Base-by-base conservation (phyloP, 2,888 invertebrate species). In the Drosophila quinaria region DNA sequence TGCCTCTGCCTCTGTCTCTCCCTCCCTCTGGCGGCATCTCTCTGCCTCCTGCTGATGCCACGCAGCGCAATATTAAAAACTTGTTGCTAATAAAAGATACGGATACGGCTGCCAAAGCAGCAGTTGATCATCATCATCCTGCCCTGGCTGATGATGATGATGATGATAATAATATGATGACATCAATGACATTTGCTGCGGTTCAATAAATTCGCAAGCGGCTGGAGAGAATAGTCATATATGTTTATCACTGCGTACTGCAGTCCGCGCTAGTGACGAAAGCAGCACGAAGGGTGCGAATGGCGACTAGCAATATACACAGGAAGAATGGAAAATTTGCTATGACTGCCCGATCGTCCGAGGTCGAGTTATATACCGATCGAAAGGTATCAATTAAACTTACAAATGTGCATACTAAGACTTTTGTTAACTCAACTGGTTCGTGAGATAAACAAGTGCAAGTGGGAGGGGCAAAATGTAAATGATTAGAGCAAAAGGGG, bases 141-240 rank as follows among this genome's bases (percentile, higher is more conserved):
- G 29, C 29, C 8, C 29, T 29, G 29, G 29, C 1, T 58, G 64
- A 51, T 51, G 61, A 6, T 58, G 64, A 51, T 51, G 61, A 51
- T 51, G 61, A 52, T 68, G 60, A 65, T 70, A 63, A 52, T 17
- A 39, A 56, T 39, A 49, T 63, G 70, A 63, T 85, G 90, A 85
- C 90, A 89, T 86, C 83, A 87, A 86, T 86, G 86, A 86, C 89
- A 86, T 87, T 86, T 86, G 80, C 77, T 81, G 78, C 87, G 90
- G 90, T 87, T 90, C 89, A 89, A 90, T 89, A 89, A 90, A 85
- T 90, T 84, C 74, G 73, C 74, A 79, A 82, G 66, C 78, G 69
- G 51, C 67, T 67, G 64, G 64, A 73, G 69, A 76, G 61, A 64
- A 63, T 59, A 59, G n/a, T 31, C 29, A 49, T 17, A n/a, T 35